A percentile compares a stretch with the other conserved stretches of the same genome.
phyloP scores from a whole-genome alignment of 2,113 vertebrate species.

The Macrotus californicus region DNA sequence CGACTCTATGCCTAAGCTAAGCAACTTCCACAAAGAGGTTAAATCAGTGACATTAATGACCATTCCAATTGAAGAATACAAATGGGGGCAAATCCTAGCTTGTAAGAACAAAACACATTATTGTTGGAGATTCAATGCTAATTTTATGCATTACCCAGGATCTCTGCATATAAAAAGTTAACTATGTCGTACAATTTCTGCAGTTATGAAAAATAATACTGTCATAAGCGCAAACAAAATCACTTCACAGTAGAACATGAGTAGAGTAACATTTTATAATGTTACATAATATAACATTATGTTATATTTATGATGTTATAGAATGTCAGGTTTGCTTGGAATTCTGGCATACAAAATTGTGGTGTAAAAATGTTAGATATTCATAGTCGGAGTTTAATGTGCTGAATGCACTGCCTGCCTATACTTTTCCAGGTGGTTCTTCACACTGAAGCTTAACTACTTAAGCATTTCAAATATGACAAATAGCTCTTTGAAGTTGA shows the following conservation, averaged over 20 bases:
- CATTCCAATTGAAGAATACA: neutral
- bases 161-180: neutral
- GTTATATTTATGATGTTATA: neutral
- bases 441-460: slow-evolving; percentile 73
- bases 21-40: neutral
- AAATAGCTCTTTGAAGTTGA: slow-evolving; percentile 77
- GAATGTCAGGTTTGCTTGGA: neutral
- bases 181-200: neutral
- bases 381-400: neutral
- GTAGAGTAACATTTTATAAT: neutral
- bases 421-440: slow-evolving; percentile 59
- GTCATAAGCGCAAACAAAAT: neutral
- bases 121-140: neutral
- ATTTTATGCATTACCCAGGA: neutral
- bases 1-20: neutral
- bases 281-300: neutral
- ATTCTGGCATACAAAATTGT: slow-evolving; percentile 6
- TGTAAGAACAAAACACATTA: neutral
- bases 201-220: neutral
- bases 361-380: neutral
- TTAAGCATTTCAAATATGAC: slow-evolving; percentile 71
- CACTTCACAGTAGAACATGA: neutral
- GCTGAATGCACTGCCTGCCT: neutral
- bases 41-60: neutral
- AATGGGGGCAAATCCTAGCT: neutral